These are phyloP conservation scores for Mesocentrotus franciscanus DNA, from an alignment of 53 echinoderm and acorn worm genomes.

Conservation along the genomic window DNA sequence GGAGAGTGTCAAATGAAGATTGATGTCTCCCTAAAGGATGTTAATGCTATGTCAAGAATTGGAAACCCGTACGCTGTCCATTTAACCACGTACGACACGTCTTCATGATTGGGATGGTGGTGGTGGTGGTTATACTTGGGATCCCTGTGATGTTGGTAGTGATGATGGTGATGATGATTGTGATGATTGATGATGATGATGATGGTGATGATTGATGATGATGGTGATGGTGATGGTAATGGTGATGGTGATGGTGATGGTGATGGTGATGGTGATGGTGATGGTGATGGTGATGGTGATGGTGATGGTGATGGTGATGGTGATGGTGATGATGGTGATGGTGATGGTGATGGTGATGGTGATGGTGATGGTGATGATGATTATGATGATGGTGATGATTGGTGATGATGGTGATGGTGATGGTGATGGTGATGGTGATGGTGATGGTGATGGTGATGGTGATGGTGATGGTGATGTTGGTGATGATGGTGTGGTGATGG, in stretches of 20 bases:
- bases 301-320: not conserved
- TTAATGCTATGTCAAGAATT: too few relatives aligned
- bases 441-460: not conserved
- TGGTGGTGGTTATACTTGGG: too few relatives aligned
- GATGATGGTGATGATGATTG: not conserved
- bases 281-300: not conserved
- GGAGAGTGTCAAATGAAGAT: too few relatives aligned
- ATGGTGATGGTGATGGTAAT: not conserved
- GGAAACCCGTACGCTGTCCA: too few relatives aligned
- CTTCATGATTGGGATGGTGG: too few relatives aligned
- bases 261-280: not conserved
- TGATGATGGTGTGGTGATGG: not conserved
- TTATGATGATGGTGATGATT: not conserved
- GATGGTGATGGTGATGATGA: not conserved
- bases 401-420: not conserved
- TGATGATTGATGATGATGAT: not conserved
- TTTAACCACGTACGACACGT: too few relatives aligned
- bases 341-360: not conserved
- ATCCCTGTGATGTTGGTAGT: not conserved
- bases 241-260: not conserved
- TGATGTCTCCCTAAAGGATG: too few relatives aligned
- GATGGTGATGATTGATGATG: not conserved
- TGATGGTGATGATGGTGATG: not conserved
- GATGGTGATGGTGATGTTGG: not conserved
- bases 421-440: not conserved